phyloP scores from a whole-genome alignment of 1,140 invertebrate species.

The Macrotrachela quadricornifera region DNA sequence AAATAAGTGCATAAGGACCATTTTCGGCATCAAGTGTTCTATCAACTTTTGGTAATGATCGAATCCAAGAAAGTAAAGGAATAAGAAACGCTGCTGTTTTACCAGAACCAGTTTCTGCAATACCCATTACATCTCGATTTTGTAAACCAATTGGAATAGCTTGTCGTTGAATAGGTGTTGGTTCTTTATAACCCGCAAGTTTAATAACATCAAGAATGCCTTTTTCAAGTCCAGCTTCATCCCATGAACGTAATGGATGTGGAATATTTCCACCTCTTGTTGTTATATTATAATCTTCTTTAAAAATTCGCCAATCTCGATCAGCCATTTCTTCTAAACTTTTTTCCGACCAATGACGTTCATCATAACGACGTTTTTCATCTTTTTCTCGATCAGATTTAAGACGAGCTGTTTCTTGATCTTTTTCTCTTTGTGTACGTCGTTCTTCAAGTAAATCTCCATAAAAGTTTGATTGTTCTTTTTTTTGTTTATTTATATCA shows the following conservation, averaged over 20 bases:
- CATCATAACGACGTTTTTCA: conserved; percentile 95
- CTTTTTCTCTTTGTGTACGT: conserved; percentile 83
- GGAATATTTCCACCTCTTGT: conserved; percentile 94
- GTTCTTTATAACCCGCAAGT: conserved; percentile 83
- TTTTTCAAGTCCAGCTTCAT: conserved; percentile 67
- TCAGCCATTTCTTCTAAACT: conserved; percentile 83
- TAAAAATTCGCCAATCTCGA: conserved; percentile 96
- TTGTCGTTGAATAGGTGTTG: conserved; percentile 94
- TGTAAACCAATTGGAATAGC: conserved; percentile 94
- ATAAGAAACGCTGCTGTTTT: conserved; percentile 97
- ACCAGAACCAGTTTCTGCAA: conserved; percentile 91
- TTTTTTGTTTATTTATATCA: conserved; percentile 73
- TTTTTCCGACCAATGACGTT: conserved; percentile 96
- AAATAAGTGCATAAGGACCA: conserved; percentile 96
- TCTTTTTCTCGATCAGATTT: conserved; percentile 84
- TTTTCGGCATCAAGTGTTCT: conserved; percentile 53
- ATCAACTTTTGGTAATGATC: conserved; percentile 82
- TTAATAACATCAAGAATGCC: conserved; percentile 85
- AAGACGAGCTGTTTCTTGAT: conserved; percentile 78
- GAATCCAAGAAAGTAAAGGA: conserved; percentile 90
- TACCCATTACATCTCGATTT: conserved; percentile 96
- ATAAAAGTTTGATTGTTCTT: conserved; percentile 93
- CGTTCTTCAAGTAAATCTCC: conserved; percentile 80
- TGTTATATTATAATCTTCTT: conserved; percentile 96
- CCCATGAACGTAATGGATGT: conserved; percentile 81